phyloP scores from a whole-genome alignment of 2,888 invertebrate species.

The Epirrhoe alternata region DNA sequence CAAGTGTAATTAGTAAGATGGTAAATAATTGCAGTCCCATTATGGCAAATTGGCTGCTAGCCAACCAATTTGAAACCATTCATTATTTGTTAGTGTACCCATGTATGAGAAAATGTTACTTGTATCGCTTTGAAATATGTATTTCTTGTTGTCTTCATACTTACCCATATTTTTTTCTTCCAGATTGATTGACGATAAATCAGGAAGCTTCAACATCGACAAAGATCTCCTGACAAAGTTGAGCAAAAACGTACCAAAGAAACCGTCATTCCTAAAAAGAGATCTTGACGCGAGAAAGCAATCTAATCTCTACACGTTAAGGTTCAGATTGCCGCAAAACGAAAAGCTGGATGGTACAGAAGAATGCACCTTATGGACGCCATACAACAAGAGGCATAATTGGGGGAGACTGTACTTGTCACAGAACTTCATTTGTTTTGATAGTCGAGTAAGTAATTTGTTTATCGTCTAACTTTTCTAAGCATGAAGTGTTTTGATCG shows the following conservation, averaged over 20 bases:
- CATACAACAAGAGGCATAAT: constrained; percentile 95
- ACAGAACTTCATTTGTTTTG: constrained; percentile 97
- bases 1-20: no score
- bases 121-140: no score
- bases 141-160: no score
- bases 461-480: neutral
- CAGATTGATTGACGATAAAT: constrained; percentile 96
- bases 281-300: constrained; percentile 97
- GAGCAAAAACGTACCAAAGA: constrained; percentile 94
- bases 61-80: no score
- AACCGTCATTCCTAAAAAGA: constrained; percentile 95
- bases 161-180: constrained; percentile 46
- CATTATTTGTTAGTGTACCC: no score
- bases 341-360: constrained; percentile 98
- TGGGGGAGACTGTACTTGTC: constrained; percentile 96
- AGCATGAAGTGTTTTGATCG: no score
- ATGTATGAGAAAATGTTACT: no score
- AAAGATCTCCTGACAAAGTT: constrained; percentile 93
- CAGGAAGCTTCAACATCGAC: constrained; percentile 93
- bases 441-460: constrained; percentile 93
- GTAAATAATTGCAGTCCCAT: no score
- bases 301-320: constrained; percentile 94
- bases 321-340: constrained; percentile 92
- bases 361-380: constrained; percentile 96
- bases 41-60: no score